These are phyloP conservation scores for Aptenodytes forsteri DNA, from an alignment of 2,113 vertebrate genomes.

Conservation along the genomic window DNA sequence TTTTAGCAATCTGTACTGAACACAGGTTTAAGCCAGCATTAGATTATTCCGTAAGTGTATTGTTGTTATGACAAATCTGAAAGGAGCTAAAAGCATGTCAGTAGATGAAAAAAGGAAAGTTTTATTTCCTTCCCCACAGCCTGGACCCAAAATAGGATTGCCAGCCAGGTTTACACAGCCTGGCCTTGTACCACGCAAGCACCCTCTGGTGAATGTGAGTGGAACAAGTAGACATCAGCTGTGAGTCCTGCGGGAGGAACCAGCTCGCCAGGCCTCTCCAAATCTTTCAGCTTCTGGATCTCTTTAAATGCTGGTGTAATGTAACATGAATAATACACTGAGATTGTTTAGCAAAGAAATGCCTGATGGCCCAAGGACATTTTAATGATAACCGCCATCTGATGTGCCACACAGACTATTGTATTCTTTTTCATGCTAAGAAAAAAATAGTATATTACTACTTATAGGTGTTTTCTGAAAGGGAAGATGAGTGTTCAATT, in stretches of 20 bases:
- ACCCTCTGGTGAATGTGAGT: neutral
- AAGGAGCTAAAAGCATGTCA: slow-evolving; percentile 66
- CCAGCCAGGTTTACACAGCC: neutral
- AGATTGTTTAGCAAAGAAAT: neutral
- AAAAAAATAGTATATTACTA: neutral
- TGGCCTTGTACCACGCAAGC: neutral
- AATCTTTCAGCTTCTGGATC: neutral
- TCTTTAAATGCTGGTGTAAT: neutral
- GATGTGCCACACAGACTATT: neutral
- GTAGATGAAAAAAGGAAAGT: neutral
- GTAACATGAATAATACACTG: neutral
- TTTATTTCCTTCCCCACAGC: slow-evolving; percentile 13
- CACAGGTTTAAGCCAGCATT: slow-evolving; percentile 9
- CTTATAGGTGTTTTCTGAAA: neutral
- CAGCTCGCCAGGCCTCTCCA: neutral
- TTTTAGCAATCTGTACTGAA: slow-evolving; percentile 33
- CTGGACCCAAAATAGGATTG: neutral
- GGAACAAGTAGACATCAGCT: neutral
- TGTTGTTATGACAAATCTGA: slow-evolving; percentile 58
- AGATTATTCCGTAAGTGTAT: slow-evolving; percentile 37
- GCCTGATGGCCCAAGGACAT: neutral
- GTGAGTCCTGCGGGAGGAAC: neutral
- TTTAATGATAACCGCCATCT: neutral
- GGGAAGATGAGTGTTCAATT: neutral
- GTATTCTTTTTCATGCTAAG: neutral